These are phyloP conservation scores for Nebria brevicollis DNA, from an alignment of 2,888 invertebrate species.

Conservation along the genomic window DNA sequence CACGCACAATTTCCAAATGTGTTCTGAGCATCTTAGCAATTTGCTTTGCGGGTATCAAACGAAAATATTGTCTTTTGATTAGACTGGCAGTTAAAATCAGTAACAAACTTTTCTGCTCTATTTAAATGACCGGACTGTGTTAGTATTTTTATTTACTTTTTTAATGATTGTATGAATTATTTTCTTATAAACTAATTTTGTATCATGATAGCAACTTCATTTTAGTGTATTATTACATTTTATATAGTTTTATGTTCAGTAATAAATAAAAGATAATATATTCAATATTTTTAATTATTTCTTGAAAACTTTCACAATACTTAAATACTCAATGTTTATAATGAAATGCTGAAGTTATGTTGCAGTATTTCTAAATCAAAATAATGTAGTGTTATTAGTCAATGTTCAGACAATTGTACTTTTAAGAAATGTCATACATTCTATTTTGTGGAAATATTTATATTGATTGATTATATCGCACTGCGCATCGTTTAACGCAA, in stretches of 20 bases:
- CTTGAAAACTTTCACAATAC: not conserved
- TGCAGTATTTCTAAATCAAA: not conserved
- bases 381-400: not conserved
- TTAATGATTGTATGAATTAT: slow-evolving; percentile 13
- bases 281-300: not conserved
- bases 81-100: slow-evolving; percentile 43
- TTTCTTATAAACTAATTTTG: slow-evolving; percentile 16
- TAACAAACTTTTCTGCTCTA: slow-evolving; percentile 10
- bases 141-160: not conserved
- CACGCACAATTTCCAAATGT: not conserved
- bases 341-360: not conserved
- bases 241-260: not conserved
- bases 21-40: not conserved
- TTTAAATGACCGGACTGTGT: too few relatives aligned
- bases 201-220: slow-evolving; percentile 21
- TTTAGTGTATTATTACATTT: not conserved
- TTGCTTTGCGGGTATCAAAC: slow-evolving; percentile 15
- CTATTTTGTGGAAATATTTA: too few relatives aligned
- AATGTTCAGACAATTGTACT: not conserved
- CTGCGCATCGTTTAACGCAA: not conserved
- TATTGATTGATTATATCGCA: not conserved
- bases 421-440: not conserved
- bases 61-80: slow-evolving; percentile 42
- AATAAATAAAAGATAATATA: not conserved
- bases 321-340: not conserved